Base-by-base conservation (phyloP, 2,888 invertebrate species). In the Morpho helenor region DNA sequence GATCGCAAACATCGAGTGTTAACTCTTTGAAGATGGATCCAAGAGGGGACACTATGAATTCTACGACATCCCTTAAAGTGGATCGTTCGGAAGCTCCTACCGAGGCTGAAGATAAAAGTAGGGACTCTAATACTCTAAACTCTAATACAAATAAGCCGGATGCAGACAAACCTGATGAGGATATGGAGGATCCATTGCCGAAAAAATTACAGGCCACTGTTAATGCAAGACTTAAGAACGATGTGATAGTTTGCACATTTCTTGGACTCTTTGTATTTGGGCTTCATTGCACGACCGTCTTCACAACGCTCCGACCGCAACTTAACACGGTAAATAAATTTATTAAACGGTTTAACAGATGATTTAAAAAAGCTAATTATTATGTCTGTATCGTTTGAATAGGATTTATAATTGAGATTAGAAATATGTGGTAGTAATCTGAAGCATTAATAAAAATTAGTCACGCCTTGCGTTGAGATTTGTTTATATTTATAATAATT, bases 271-370 rank as follows among this genome's bases (percentile, higher is more conserved):
- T 97, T 52, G 96, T 97, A 3, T 98, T 99, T 78, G 97, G 96
- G 0, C 92, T 99, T 56, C 99, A 99, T 80, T 96, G 96, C 65
- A 98, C 98, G 60, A 98, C 98, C 0, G 96, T 98, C 0, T 99
- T 99, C 77, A 96, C 96, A 0, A 96, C 95, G 0, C 91, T 97
- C 1, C 68, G 96, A 66, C 96, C 96, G 0, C 96, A 96, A 75
- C 85, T 96, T 2, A 95, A 95, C 80, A 94, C 94, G 47, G 95
- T 92, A 64, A 87, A 85, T 43, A 23, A 43, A 7, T 23, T 48
- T 22, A 43, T 43, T n/a, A 39, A 7, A 8, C 7, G 16, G 4
- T 43, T 43, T 22, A 5, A 40, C n/a, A 10, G n/a, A 31, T 2
- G 16, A 16, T 16, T 16, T 16, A 16, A 31, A 42, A 23, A 16